phyloP scores from a whole-genome alignment of 2,113 vertebrate species.

The Oryzias javanicus region DNA sequence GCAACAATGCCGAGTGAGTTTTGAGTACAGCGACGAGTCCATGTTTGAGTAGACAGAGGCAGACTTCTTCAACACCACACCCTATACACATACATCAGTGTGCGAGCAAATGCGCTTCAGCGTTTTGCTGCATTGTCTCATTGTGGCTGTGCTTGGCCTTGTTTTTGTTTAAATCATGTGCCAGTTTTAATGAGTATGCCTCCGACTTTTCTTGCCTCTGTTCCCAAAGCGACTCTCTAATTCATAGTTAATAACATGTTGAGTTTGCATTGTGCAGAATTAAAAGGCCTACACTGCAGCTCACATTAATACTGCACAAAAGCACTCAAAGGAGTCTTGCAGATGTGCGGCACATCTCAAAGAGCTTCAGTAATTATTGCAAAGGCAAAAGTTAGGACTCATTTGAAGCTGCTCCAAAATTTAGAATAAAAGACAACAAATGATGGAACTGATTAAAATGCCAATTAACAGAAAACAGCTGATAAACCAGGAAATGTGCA shows the following conservation, averaged over 20 bases:
- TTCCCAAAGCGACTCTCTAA: slow-evolving; percentile 40
- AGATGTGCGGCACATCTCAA: slow-evolving; percentile 29
- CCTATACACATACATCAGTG: not conserved
- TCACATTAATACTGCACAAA: slow-evolving; percentile 50
- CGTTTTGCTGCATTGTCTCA: slow-evolving; percentile 8
- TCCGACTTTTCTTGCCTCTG: slow-evolving; percentile 38
- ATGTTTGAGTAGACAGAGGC: too few relatives aligned
- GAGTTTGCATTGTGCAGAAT: slow-evolving; percentile 57
- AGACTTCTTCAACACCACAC: slow-evolving; percentile 4
- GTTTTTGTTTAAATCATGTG: slow-evolving; percentile 47
- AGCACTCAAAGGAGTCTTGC: slow-evolving; percentile 43
- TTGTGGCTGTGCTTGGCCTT: slow-evolving; percentile 15
- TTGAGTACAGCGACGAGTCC: too few relatives aligned
- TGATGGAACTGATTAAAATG: not conserved
- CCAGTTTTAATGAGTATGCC: slow-evolving; percentile 44
- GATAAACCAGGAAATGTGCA: not conserved
- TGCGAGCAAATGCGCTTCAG: slow-evolving; percentile 11
- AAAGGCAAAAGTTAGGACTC: slow-evolving; percentile 43
- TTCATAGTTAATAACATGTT: slow-evolving; percentile 63
- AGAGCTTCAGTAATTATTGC: slow-evolving; percentile 33
- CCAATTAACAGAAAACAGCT: not conserved
- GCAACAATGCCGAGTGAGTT: too few relatives aligned
- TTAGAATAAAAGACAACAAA: slow-evolving; percentile 14
- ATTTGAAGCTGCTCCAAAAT: slow-evolving; percentile 27
- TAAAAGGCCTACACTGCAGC: slow-evolving; percentile 42